These are phyloP conservation scores for Mesoligia furuncula DNA, from an alignment of 2,888 invertebrate species.

Conservation along the genomic window DNA sequence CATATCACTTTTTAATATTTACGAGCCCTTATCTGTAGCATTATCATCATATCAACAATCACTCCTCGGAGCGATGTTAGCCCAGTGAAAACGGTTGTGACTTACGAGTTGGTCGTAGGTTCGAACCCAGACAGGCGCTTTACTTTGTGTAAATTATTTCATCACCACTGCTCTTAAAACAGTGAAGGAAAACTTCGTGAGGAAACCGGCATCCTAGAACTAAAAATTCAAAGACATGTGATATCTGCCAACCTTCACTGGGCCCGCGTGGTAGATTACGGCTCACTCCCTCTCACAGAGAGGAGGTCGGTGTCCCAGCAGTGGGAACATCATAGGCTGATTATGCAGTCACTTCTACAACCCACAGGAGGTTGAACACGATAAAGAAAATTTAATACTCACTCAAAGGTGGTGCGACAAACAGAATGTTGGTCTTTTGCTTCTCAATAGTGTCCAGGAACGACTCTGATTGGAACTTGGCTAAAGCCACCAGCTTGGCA, in stretches of 20 bases:
- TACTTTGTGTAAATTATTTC: not conserved
- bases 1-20: not conserved
- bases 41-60: not conserved
- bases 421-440: conserved; percentile 91
- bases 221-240: not conserved
- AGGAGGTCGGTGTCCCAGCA: not conserved
- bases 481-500: conserved; percentile 92
- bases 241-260: not conserved
- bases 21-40: conserved; percentile 5
- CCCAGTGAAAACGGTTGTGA: not conserved
- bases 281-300: not conserved
- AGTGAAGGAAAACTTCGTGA: not conserved
- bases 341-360: not conserved
- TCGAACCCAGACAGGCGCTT: not conserved
- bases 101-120: not conserved
- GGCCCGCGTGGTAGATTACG: not conserved
- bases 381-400: conserved; percentile 67
- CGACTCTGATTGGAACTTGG: conserved; percentile 93
- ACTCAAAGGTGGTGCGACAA: conserved; percentile 95
- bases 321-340: not conserved
- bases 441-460: conserved; percentile 92
- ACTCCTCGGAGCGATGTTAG: not conserved
- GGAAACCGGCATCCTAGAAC: not conserved
- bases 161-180: not conserved
- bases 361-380: not conserved